A percentile compares a stretch with the other conserved stretches of the same genome.
Conservation (phyloP, 2,888 invertebrate genomes). For the Drosophila monieri region DNA sequence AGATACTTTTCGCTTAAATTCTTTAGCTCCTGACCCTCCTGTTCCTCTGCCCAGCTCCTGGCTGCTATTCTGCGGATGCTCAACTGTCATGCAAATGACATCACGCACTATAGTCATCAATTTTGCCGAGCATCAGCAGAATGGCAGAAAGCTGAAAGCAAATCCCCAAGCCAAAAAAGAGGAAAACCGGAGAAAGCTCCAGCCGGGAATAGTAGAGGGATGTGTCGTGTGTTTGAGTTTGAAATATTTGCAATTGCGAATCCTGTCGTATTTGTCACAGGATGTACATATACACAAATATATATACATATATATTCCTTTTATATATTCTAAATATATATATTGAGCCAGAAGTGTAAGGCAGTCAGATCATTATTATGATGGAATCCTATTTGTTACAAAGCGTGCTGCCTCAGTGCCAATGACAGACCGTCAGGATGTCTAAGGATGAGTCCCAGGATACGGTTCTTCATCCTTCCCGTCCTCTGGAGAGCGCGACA, state of each 20-base stretch:
- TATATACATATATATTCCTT: slow-evolving; percentile 6
- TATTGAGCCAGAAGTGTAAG: slow-evolving; percentile 19
- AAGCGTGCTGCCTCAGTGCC: slow-evolving; percentile 63
- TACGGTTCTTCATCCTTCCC: slow-evolving; percentile 5
- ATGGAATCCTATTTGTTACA: slow-evolving; percentile 81
- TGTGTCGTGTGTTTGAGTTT: slow-evolving; percentile 69
- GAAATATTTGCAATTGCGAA: slow-evolving; percentile 80
- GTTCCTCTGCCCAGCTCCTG: background rate
- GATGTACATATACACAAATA: slow-evolving; percentile 42
- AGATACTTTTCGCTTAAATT: slow-evolving; percentile 38
- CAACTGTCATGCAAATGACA: slow-evolving; percentile 78
- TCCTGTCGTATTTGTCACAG: slow-evolving; percentile 79
- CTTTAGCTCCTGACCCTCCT: background rate
- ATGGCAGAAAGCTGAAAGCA: slow-evolving; percentile 42
- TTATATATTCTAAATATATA: slow-evolving; percentile 9
- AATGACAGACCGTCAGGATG: slow-evolving; percentile 58
- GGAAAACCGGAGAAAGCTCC: slow-evolving; percentile 3
- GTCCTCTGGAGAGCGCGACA: slow-evolving; percentile 34
- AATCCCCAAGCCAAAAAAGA: slow-evolving; percentile 43
- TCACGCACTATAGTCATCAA: slow-evolving; percentile 79
- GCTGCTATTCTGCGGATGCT: slow-evolving; percentile 49
- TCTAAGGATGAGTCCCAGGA: slow-evolving; percentile 36
- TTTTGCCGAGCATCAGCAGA: slow-evolving; percentile 55
- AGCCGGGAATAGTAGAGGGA: slow-evolving; percentile 12
- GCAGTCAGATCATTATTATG: slow-evolving; percentile 70